phyloP scores from a whole-genome alignment of 2,113 vertebrate genomes.

The Brachirus orientalis region DNA sequence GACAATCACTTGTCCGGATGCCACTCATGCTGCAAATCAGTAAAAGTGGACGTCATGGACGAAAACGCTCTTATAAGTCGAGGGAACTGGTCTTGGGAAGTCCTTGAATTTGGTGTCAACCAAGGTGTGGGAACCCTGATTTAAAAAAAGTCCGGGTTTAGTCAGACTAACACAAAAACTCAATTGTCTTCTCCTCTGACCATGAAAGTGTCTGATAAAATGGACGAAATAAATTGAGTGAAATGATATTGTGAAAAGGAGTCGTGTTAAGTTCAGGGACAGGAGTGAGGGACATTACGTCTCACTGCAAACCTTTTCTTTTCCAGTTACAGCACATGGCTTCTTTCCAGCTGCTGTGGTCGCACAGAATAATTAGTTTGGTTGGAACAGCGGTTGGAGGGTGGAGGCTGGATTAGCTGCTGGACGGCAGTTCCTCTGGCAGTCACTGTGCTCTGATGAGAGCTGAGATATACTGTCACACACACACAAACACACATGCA shows the following conservation, averaged over 20 bases:
- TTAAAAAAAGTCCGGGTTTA: too few species aligned
- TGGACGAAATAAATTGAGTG: too few species aligned
- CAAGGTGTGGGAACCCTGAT: too few species aligned
- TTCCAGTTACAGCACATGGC: conserved; percentile 51
- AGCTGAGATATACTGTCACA: conserved; percentile 65
- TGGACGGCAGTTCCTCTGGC: conserved; percentile 71
- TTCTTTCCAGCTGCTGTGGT: conserved; percentile 66
- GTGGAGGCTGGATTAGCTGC: conserved; percentile 67
- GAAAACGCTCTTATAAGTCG: too few species aligned
- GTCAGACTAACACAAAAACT: conserved; percentile 9
- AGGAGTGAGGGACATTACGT: conserved; percentile 38
- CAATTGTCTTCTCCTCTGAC: background rate
- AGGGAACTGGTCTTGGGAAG: too few species aligned
- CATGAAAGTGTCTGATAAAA: too few species aligned
- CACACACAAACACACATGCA: conserved; percentile 21
- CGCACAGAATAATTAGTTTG: conserved; percentile 77
- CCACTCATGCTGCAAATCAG: too few species aligned
- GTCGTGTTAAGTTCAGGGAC: conserved; percentile 45
- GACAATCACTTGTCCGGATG: too few species aligned
- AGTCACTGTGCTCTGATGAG: conserved; percentile 69
- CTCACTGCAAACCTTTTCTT: conserved; percentile 46
- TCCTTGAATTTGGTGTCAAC: too few species aligned
- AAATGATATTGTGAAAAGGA: too few species aligned
- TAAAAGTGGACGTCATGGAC: too few species aligned
- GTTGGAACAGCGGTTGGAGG: conserved; percentile 66